Evolutionary conservation across 2,113 vertebrate species (phyloP).

Genomic region (Phaethornis superciliosus): DNA sequence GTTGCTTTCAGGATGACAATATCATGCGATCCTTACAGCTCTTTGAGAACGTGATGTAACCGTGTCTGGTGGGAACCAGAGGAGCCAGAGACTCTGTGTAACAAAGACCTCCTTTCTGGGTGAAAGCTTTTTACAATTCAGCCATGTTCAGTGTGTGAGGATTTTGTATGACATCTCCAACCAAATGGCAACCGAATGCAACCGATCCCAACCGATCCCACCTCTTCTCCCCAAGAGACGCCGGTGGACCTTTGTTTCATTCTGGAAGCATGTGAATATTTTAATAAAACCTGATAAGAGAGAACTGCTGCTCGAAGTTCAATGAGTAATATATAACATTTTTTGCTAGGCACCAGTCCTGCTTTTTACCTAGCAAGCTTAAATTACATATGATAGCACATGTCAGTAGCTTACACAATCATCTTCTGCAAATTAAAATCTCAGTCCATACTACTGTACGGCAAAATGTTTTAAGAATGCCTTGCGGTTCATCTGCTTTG

Average conservation of each 20-base stretch:
- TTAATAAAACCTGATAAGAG: constrained; percentile 51
- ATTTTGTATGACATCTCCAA: constrained; percentile 64
- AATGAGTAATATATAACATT: constrained; percentile 50
- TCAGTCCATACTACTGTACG: not conserved
- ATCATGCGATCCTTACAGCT: constrained; percentile 97
- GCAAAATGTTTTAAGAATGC: constrained; percentile 53
- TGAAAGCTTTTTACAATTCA: constrained; percentile 67
- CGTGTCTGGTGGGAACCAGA: not conserved
- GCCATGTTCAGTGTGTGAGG: constrained; percentile 57
- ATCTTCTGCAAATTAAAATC: constrained; percentile 38
- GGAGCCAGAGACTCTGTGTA: constrained; percentile 57
- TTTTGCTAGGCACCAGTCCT: constrained; percentile 62
- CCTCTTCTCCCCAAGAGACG: constrained; percentile 46
- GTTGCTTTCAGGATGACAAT: constrained; percentile 88
- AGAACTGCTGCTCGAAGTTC: constrained; percentile 67
- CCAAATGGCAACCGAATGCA: constrained; percentile 54
- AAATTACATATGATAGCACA: constrained; percentile 48
- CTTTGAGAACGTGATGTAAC: constrained; percentile 96
- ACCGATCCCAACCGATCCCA: not conserved
- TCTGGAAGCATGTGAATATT: constrained; percentile 79
- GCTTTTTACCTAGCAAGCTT: constrained; percentile 60
- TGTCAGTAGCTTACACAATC: constrained; percentile 51
- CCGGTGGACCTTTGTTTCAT: constrained; percentile 58
- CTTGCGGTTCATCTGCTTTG: constrained; percentile 52
- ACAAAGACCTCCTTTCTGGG: constrained; percentile 64